A percentile compares a stretch with the other conserved stretches of the same genome.
Conservation (phyloP, 92 coral and sea anemone genomes). For the Montipora capitata region DNA sequence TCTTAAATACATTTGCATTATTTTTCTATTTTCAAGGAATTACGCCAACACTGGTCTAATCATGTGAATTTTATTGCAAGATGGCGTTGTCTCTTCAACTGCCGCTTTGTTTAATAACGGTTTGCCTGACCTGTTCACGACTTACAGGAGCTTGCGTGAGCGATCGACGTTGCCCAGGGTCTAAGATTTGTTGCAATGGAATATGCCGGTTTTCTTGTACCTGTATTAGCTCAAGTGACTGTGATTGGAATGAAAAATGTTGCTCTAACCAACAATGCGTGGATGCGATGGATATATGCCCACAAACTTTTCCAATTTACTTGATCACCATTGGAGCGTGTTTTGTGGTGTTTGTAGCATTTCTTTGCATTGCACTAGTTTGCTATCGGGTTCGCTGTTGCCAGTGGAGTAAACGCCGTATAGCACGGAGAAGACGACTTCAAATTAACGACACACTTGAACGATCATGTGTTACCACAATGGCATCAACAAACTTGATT, state of each 20-base stretch:
- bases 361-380: slow-evolving; percentile 26
- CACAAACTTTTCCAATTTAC: slow-evolving; percentile 15
- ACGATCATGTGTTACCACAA: slow-evolving; percentile 29
- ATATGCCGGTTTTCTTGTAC: slow-evolving; percentile 47
- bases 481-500: slow-evolving; percentile 34
- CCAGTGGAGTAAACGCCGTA: slow-evolving; percentile 45
- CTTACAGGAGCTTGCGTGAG: slow-evolving; percentile 12
- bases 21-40: neutral
- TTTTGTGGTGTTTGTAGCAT: slow-evolving; percentile 7
- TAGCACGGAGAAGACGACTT: slow-evolving; percentile 40
- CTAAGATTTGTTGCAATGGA: slow-evolving; percentile 46
- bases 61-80: neutral
- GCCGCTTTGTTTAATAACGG: neutral
- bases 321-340: slow-evolving; percentile 21
- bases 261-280: slow-evolving; percentile 25
- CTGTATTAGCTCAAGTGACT: slow-evolving; percentile 42
- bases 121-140: slow-evolving; percentile 1
- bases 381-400: slow-evolving; percentile 45
- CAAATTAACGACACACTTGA: slow-evolving; percentile 35
- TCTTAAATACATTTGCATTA: slow-evolving; percentile 28
- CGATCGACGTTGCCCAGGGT: slow-evolving; percentile 22
- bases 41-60: neutral
- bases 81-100: slow-evolving; percentile 15
- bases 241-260: slow-evolving; percentile 57
- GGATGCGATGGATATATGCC: slow-evolving; percentile 33